These are phyloP conservation scores for Rugalucina vietnamica DNA, from an alignment of 2,888 invertebrate species.

Conservation along the genomic window DNA sequence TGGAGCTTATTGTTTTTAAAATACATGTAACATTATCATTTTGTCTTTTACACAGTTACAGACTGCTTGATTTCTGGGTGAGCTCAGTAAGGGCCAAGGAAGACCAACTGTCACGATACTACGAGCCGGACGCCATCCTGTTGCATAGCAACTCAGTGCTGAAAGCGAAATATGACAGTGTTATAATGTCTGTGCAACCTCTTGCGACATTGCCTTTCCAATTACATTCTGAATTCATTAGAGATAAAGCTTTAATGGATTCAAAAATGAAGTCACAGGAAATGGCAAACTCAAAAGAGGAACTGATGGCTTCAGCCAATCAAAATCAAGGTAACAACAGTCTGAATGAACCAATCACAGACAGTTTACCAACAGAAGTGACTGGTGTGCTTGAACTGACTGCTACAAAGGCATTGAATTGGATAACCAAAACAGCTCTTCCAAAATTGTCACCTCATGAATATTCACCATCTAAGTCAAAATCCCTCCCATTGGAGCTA, in stretches of 20 bases:
- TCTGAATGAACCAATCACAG: conserved; percentile 38
- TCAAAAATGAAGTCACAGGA: conserved; percentile 56
- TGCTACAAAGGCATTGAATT: conserved; percentile 58
- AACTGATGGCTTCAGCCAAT: conserved; percentile 39
- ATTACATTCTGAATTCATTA: conserved; percentile 86
- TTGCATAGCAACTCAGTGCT: conserved; percentile 87
- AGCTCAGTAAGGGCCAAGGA: conserved; percentile 94
- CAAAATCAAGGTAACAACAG: conserved; percentile 35
- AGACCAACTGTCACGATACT: conserved; percentile 92
- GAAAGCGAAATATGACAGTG: conserved; percentile 88
- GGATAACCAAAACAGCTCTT: conserved; percentile 56
- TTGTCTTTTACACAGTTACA: conserved; percentile 86
- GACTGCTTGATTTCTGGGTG: conserved; percentile 95
- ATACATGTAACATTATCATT: no score
- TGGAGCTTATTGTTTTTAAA: no score
- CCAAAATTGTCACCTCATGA: conserved; percentile 28
- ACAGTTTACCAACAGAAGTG: conserved; percentile 29
- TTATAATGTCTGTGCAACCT: conserved; percentile 91
- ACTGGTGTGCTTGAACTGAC: conserved; percentile 56
- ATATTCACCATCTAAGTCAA: conserved; percentile 34
- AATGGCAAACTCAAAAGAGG: conserved; percentile 54
- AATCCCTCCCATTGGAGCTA: conserved; percentile 40
- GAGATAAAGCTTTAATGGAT: conserved; percentile 55
- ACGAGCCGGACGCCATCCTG: conserved; percentile 90
- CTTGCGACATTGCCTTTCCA: conserved; percentile 92